Evolutionary conservation across 2,888 invertebrate genomes (phyloP).

Genomic region (Acleris sparsana): DNA sequence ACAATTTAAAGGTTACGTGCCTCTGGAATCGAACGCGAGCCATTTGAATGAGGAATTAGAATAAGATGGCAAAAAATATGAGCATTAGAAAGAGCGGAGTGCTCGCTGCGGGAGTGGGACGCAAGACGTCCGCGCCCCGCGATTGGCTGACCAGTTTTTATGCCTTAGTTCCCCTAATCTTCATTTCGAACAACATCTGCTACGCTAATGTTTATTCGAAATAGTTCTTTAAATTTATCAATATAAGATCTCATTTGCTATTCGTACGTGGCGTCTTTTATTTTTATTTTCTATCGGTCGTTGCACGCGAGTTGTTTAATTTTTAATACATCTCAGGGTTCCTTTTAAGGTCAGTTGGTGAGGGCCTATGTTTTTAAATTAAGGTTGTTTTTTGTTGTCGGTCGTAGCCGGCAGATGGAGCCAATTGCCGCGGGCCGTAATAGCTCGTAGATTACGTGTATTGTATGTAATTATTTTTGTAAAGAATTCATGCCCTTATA

Average conservation of each 20-base stretch:
- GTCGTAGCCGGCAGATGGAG: conserved; percentile 64
- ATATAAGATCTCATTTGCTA: conserved; percentile 73
- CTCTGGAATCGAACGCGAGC: conserved; percentile 73
- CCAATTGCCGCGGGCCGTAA: conserved; percentile 12
- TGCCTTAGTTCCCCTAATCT: conserved; percentile 83
- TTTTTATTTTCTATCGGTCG: conserved; percentile 64
- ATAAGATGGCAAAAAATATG: conserved; percentile 81
- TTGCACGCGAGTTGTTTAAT: conserved; percentile 74
- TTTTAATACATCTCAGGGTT: conserved; percentile 74
- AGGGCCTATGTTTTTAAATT: conserved; percentile 57
- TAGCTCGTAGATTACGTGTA: conserved; percentile 39
- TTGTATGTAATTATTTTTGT: conserved; percentile 42
- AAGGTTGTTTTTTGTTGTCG: conserved; percentile 56
- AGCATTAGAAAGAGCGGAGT: conserved; percentile 77
- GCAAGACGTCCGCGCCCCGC: conserved; percentile 52
- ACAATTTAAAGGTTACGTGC: conserved; percentile 62
- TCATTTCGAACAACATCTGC: conserved; percentile 81
- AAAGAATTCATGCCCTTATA: conserved; percentile 45
- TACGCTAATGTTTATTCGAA: conserved; percentile 75
- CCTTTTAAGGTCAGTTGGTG: conserved; percentile 71
- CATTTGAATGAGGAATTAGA: conserved; percentile 82
- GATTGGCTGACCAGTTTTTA: conserved; percentile 82
- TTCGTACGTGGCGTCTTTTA: conserved; percentile 54
- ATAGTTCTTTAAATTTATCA: conserved; percentile 76
- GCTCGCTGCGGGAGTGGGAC: conserved; percentile 62